phyloP scores from a whole-genome alignment of 2,888 invertebrate species.

The Dusona sp. region DNA sequence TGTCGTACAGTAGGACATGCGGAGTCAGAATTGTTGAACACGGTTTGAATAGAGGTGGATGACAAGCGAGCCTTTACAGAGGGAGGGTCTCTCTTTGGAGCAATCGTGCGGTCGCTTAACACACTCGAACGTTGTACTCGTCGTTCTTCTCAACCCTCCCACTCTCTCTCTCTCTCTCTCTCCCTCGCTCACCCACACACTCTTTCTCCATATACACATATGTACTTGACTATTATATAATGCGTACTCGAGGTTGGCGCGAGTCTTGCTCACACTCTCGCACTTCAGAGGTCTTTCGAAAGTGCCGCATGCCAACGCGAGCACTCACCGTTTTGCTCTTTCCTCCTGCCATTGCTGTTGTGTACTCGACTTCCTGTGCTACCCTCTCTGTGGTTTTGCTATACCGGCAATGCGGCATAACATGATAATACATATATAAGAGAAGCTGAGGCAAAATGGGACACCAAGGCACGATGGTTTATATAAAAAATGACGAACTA shows the following conservation, averaged over 20 bases:
- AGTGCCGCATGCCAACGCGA: constrained; percentile 34
- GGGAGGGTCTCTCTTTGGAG: constrained; percentile 39
- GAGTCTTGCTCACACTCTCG: constrained; percentile 53
- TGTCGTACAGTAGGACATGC: constrained; percentile 39
- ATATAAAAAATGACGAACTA: neutral
- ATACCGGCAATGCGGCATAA: constrained; percentile 41
- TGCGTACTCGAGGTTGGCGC: constrained; percentile 41
- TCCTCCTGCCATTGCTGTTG: constrained; percentile 26
- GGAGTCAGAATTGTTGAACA: constrained; percentile 54
- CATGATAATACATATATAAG: constrained; percentile 4
- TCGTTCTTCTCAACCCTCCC: constrained; percentile 23
- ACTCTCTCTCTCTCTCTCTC: neutral
- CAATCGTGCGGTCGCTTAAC: constrained; percentile 57
- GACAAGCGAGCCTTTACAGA: constrained; percentile 46
- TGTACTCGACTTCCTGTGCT: constrained; percentile 59
- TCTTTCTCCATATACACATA: constrained; percentile 7
- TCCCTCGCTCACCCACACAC: neutral
- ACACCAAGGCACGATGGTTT: neutral
- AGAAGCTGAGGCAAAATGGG: neutral
- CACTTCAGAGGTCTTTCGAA: constrained; percentile 48
- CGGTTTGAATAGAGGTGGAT: constrained; percentile 51
- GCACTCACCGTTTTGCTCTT: constrained; percentile 50
- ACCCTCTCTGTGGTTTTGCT: constrained; percentile 22
- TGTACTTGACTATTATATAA: constrained; percentile 17
- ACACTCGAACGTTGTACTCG: constrained; percentile 58